Percentiles rank a stretch among this genome's conserved stretches.
Evolutionary conservation across 2,888 invertebrate genomes (phyloP).

Genomic region (Nemoura dubitans): DNA sequence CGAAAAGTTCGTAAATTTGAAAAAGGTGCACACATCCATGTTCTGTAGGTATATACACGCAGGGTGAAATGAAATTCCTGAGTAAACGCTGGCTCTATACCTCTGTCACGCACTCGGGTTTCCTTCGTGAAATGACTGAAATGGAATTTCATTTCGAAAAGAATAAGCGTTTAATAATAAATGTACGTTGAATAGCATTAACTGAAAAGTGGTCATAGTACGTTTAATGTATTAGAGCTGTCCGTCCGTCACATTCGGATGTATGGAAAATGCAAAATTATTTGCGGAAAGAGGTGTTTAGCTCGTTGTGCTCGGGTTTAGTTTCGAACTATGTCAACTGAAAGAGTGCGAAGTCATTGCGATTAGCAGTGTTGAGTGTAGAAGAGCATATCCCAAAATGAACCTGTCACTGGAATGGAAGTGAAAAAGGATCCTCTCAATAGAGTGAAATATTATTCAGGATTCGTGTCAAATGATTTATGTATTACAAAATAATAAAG

Average conservation of each 20-base stretch:
- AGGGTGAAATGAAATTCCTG: neutral
- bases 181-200: neutral
- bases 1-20: neutral
- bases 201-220: neutral
- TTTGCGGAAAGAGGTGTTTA: neutral
- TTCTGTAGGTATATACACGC: neutral
- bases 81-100: neutral
- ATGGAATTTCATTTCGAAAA: neutral
- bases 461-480: no score
- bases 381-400: no score
- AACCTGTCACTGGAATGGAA: no score
- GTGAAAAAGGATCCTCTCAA: no score
- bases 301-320: neutral
- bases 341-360: neutral
- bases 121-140: neutral
- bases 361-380: neutral
- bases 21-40: neutral
- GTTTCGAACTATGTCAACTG: neutral
- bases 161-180: constrained; percentile 2
- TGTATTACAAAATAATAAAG: no score
- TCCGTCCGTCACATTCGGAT: neutral
- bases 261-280: neutral
- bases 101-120: neutral
- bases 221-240: no score
- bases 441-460: no score